Base-by-base conservation (phyloP, 2,797 vertebrate genomes). In the Semotilus atromaculatus region DNA sequence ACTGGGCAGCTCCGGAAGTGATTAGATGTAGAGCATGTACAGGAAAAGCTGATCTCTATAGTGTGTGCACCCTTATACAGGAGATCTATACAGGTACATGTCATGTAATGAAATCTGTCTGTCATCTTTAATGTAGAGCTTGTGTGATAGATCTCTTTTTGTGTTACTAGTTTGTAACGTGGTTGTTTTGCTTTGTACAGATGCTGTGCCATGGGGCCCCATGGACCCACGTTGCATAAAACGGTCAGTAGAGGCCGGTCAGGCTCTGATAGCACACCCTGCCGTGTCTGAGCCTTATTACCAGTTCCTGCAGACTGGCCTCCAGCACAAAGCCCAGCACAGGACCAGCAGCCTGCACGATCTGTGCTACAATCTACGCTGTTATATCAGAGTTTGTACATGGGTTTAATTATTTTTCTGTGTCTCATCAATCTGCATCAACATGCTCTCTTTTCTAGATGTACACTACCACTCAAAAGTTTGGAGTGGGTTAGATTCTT, bases 1-100 rank as follows among this genome's bases (percentile, higher is more conserved):
- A 93, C 64, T 95, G 95, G 94, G 92, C 94, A 11, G 92, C 94
- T 10, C 93, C 95, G 8, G 94, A 96, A 86, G 92, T 93, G 60
- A 91, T 95, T 64, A 87, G 31, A 2, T 62, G 90, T 26, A 88
- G 86, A 31, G 4, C 36, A 8, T 94, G 94, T 70, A 89, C 91
- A 1, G 43, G 71, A 43, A 94, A 92, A 84, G 93, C 94, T 1
- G 95, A 95, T 88, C 88, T 95, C 84, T 95, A 94, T 90, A 95
- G 95, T 81, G 87, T 94, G 80, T 95, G 94, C 77, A 80, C 92
- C 53, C 86, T 95, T 82, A 88, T 93, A 83, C 94, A 94, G 88
- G 94, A 96, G 85, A 83, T 95, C 72, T 94, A 91, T 76, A 94
- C 94, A 85, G 94, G 94, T 95, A 88, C 66, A 58, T n/a, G 31